These are phyloP conservation scores for rabbit (Oryctolagus cuniculus) DNA, from an alignment of 2,113 vertebrate genomes.

Conservation along the genomic window mOryCun1.1 NC_091432.1:90610501-90611000, in stretches of 20 bases:
- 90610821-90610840: not conserved
- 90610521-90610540: not conserved
- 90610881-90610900: not conserved
- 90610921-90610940: not conserved
- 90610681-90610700: not conserved
- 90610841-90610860: not conserved
- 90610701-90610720: not conserved
- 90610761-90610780: not conserved
- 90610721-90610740: not conserved
- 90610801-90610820: not conserved
- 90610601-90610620: not conserved
- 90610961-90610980: not conserved
- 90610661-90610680: not conserved
- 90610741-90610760: not conserved
- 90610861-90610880: not conserved
- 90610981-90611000: not conserved
- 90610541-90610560: not conserved
- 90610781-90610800: not conserved
- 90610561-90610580: not conserved
- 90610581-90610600: not conserved
- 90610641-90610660: not conserved
- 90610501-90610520: constrained; percentile 1
- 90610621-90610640: not conserved
- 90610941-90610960: not conserved
- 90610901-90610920: too few relatives aligned